phyloP scores from a whole-genome alignment of 1,140 invertebrate genomes.

The Triops longicaudatus region DNA sequence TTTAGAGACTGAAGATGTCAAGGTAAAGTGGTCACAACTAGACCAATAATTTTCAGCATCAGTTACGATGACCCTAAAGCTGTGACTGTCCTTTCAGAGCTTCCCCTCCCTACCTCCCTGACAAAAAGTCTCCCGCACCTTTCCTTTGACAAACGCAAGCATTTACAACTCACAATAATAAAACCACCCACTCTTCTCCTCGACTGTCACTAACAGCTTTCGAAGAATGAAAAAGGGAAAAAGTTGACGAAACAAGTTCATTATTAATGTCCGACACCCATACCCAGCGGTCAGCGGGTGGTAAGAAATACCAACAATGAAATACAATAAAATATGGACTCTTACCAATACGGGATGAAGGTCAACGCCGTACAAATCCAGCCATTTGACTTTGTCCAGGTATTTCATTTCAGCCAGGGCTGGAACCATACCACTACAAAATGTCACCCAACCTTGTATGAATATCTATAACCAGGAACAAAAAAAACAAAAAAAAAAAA shows the following conservation, averaged over 20 bases:
- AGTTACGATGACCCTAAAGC: conserved; percentile 2
- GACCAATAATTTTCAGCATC: conserved; percentile 2
- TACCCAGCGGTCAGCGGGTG: background rate
- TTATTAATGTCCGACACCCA: background rate
- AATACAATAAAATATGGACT: conserved; percentile 33
- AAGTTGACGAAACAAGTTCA: background rate
- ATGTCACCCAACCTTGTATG: conserved; percentile 31
- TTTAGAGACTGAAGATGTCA: background rate
- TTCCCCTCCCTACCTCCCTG: background rate
- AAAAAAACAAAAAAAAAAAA: conserved; percentile 30
- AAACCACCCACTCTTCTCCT: background rate
- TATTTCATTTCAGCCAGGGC: conserved; percentile 63
- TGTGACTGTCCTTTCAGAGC: background rate
- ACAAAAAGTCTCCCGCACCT: background rate
- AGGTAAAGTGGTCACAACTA: background rate
- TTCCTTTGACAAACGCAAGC: background rate
- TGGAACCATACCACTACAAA: conserved; percentile 56
- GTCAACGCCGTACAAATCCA: conserved; percentile 77
- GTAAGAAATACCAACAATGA: conserved; percentile 14
- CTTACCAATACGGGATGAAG: conserved; percentile 66
- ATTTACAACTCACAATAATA: background rate
- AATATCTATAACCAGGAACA: background rate
- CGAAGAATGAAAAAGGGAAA: background rate
- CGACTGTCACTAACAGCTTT: background rate
- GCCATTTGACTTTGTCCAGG: conserved; percentile 69